Base-by-base conservation (phyloP, 2,797 vertebrate species). In the Hippoglossus hippoglossus region DNA sequence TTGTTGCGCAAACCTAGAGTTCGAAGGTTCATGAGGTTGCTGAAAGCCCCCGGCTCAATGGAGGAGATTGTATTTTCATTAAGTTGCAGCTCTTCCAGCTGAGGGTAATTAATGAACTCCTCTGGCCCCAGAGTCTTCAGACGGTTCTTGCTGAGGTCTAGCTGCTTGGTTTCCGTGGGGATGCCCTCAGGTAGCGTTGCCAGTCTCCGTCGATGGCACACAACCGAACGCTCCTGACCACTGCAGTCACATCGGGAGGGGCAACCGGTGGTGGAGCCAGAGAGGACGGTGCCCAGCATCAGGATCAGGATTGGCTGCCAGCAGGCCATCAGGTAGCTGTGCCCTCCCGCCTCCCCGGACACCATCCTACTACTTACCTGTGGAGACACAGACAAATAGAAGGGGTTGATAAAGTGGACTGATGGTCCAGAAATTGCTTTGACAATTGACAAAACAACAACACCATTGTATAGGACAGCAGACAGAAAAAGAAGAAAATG, bases 251-350 rank as follows among this genome's bases (percentile, higher is more conserved):
- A 99, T 86, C 97, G 96, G 0, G 98, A 98, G 0, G 98, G 98
- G 91, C 98, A 99, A 86, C 98, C 98, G 0, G 96, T 97, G 91
- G 98, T 96, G 0, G 97, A 98, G 82, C 97, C 98, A 0, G 98
- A 99, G 66, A 99, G 94, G 87, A 98, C 97, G 1, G 97, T 98
- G 79, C 97, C 98, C 90, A 99, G 91, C 94, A 99, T 96, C 92
- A 99, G 95, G 82, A 99, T 95, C 89, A 99, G 97, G 90, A 99
- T 97, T 75, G 98, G 97, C 95, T 98, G 97, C 97, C 98, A 99
- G 95, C 98, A 99, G 77, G 97, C 96, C 94, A 98, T 95, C 92
- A 98, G 93, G 94, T 97, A 97, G 96, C 96, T 97, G 95, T 96
- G 96, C 94, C 97, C 95, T 82, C 96, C 97, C 88, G 92, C 93